Conservation (phyloP, 2,888 invertebrate genomes). For the Drosophila setosimentum region DNA sequence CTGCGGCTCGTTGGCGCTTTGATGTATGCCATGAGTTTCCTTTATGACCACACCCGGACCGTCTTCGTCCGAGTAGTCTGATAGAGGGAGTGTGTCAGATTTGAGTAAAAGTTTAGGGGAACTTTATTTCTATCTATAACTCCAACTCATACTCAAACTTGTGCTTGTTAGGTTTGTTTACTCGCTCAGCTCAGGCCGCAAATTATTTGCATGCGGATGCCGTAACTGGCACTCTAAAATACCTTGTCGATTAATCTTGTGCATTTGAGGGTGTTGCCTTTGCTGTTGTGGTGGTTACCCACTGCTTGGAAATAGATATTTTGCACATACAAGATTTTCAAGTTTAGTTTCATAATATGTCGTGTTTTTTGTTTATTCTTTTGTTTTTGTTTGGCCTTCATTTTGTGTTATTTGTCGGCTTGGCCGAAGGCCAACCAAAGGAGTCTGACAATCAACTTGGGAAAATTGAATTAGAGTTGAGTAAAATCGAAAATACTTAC, state of each 20-base stretch:
- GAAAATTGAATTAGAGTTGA: slow-evolving; percentile 26
- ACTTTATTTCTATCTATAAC: slow-evolving; percentile 45
- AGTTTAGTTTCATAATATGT: slow-evolving; percentile 55
- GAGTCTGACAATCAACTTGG: slow-evolving; percentile 15
- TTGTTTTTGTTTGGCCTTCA: slow-evolving; percentile 8
- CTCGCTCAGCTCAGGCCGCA: slow-evolving; percentile 59
- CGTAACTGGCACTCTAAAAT: slow-evolving; percentile 10
- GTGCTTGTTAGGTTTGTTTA: slow-evolving; percentile 50
- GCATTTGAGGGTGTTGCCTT: slow-evolving; percentile 38
- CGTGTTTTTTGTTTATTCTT: slow-evolving; percentile 25
- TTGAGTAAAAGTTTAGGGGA: slow-evolving; percentile 54
- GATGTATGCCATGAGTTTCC: slow-evolving; percentile 63
- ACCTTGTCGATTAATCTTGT: slow-evolving; percentile 69
- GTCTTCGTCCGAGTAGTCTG: background rate
- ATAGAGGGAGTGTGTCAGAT: slow-evolving; percentile 29
- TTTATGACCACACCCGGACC: slow-evolving; percentile 1
- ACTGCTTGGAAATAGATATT: slow-evolving; percentile 53
- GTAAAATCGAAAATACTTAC: background rate
- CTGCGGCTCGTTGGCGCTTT: slow-evolving; percentile 57
- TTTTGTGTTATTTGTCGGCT: slow-evolving; percentile 33
- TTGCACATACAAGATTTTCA: slow-evolving; percentile 49
- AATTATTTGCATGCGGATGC: slow-evolving; percentile 69
- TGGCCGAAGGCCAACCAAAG: slow-evolving; percentile 18
- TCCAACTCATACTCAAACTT: slow-evolving; percentile 34
- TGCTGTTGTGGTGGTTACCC: slow-evolving; percentile 14